phyloP scores from a whole-genome alignment of 2,888 invertebrate genomes.

The Trypoxylon attenuatum region DNA sequence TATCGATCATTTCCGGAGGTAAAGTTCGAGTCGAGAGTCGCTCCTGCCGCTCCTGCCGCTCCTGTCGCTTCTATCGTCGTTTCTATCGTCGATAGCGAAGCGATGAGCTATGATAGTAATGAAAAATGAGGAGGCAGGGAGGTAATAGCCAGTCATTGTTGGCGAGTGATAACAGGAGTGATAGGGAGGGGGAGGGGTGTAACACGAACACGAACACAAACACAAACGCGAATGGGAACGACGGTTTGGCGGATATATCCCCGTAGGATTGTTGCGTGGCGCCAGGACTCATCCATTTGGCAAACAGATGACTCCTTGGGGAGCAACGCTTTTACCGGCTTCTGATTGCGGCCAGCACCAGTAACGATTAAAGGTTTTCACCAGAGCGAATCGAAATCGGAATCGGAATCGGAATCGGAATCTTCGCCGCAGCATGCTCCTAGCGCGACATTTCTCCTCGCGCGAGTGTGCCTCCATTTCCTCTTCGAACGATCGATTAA shows the following conservation, averaged over 20 bases:
- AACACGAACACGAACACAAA: no score
- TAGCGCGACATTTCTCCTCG: no score
- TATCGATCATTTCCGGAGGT: no score
- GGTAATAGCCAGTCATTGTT: constrained; percentile 39
- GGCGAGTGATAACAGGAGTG: constrained; percentile 30
- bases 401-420: no score
- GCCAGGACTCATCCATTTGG: constrained; percentile 50
- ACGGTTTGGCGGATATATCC: constrained; percentile 25
- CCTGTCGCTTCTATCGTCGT: no score
- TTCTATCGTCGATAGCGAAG: no score
- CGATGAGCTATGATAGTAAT: background rate
- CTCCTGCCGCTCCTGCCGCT: no score
- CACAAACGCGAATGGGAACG: no score
- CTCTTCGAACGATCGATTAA: background rate
- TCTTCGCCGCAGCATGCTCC: no score
- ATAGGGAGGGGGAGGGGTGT: no score
- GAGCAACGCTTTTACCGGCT: constrained; percentile 44
- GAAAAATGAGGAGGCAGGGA: constrained; percentile 33
- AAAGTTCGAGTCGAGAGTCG: constrained; percentile 46
- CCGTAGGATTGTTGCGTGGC: constrained; percentile 49
- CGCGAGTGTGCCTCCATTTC: background rate
- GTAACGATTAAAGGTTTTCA: constrained; percentile 26
- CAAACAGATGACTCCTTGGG: constrained; percentile 55
- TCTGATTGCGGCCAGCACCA: constrained; percentile 13
- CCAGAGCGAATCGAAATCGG: no score